These are phyloP conservation scores for Orgyia antiqua DNA, from an alignment of 2,888 invertebrate genomes.

Conservation along the genomic window DNA sequence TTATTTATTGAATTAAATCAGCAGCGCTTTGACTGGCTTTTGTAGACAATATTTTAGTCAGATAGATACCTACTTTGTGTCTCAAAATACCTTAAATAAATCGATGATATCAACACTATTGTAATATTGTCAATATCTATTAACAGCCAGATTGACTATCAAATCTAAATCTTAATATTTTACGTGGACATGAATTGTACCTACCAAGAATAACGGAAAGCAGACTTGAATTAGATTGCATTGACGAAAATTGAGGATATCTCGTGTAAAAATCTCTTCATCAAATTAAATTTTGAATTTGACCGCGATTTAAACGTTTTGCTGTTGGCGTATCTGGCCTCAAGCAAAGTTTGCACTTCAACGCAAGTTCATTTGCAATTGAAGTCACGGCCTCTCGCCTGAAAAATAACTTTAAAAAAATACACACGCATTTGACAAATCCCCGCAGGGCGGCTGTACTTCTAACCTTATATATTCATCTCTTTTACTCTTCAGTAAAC, in stretches of 20 bases:
- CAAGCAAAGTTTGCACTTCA: slow-evolving; percentile 36
- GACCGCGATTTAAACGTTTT: slow-evolving; percentile 26
- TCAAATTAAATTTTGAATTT: no score
- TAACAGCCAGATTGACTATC: not conserved
- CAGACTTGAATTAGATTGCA: not conserved
- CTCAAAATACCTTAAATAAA: not conserved
- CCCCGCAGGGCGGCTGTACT: slow-evolving; percentile 35
- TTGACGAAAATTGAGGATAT: not conserved
- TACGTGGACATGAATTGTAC: not conserved
- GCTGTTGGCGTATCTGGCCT: slow-evolving; percentile 28
- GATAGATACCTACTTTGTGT: no score
- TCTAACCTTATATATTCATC: slow-evolving; percentile 17
- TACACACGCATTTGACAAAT: slow-evolving; percentile 48
- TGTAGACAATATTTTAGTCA: no score
- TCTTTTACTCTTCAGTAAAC: slow-evolving; percentile 25
- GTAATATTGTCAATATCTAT: not conserved
- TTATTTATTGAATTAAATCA: no score
- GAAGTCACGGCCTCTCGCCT: slow-evolving; percentile 33
- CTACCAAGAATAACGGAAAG: no score
- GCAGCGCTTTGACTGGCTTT: no score
- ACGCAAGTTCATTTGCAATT: slow-evolving; percentile 41
- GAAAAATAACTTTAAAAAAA: slow-evolving; percentile 43
- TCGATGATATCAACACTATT: not conserved
- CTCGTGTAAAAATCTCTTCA: slow-evolving; percentile 8
- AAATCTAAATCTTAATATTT: not conserved